Evolutionary conservation across 2,888 invertebrate species (phyloP), one percentile per base, ranked within the genome.

Genomic region (Lasioglossum marginatum): DNA sequence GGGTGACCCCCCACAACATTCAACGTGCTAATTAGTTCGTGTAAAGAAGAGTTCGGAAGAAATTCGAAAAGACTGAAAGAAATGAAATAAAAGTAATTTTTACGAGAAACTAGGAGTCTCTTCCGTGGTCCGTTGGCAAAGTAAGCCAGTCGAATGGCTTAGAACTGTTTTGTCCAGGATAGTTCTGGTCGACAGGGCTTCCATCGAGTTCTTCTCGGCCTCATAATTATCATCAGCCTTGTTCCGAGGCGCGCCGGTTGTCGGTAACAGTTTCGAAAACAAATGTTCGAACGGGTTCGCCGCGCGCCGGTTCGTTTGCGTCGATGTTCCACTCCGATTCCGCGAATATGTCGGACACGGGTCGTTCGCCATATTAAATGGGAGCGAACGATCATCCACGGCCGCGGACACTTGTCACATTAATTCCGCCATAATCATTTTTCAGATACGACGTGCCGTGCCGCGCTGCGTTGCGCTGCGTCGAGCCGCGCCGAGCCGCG

Each of bases 311-410:
- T 72, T 81, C 81, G 86, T 81, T 86, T 83, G 66, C 86, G 37
- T 14, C 78, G 76, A 72, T 77, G 86, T 87, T 87, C 87, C 83
- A 87, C 83, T 83, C 79, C 77, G 81, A 81, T 86, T 81, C 77
- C 73, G 43, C 60, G 70, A 45, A 45, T 27, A 40, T 27, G 57
- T 34, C 4, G 19, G 57, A 57, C 68, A 60, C 68, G 68, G 73
- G 27, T 82, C 60, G 70, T 14, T 63, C 82, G 27, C 19, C n/a
- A 70, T 60, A 27, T 72, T 77, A 68, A 81, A 81, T 71, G 34
- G 34, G 34, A 48, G n/a, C n/a, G 27, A 45, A 73, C 76, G 60
- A 37, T 45, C 40, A 31, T 19, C 23, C 27, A 43, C 23, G 40
- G 31, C 43, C 16, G n/a, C 74, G 34, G 60, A 52, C 77, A 63